Percentiles rank a stretch among this genome's conserved stretches.
Conservation (phyloP, 2,797 vertebrate species). For the Trachurus trachurus region DNA sequence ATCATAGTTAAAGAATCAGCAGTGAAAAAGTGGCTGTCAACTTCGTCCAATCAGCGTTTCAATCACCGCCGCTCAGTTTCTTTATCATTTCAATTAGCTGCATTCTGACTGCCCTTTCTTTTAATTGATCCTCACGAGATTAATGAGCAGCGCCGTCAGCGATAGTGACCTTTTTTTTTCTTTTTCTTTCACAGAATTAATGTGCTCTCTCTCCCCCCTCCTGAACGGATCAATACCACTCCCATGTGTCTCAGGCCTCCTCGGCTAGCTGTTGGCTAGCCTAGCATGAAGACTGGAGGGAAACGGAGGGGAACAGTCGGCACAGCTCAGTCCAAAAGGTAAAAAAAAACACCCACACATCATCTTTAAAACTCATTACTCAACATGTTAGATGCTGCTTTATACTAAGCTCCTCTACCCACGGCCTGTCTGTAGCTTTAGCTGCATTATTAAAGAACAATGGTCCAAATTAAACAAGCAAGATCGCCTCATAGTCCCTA, state of each 20-base stretch:
- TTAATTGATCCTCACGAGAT: constrained; percentile 1
- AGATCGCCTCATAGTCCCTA: no score
- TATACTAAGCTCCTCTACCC: no score
- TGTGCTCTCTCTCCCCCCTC: neutral
- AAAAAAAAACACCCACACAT: neutral
- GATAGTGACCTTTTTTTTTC: neutral
- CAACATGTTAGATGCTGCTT: no score
- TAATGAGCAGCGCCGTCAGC: neutral
- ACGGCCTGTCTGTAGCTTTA: no score
- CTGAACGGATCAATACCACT: neutral
- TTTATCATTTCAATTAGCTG: constrained; percentile 36
- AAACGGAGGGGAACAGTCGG: neutral
- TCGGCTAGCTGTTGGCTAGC: neutral
- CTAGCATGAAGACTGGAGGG: constrained; percentile 6
- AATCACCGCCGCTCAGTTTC: constrained; percentile 17
- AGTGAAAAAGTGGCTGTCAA: neutral
- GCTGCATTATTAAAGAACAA: no score
- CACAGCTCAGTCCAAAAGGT: neutral
- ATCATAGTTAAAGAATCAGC: constrained; percentile 19
- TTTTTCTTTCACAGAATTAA: neutral
- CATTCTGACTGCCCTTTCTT: constrained; percentile 1
- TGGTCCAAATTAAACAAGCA: no score
- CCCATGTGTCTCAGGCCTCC: neutral
- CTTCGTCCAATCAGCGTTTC: constrained; percentile 31
- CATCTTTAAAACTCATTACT: no score